Evolutionary conservation across 30 jellyfish, hydroid and myxozoan species (phyloP).

Genomic region (Aurelia sp.): DNA sequence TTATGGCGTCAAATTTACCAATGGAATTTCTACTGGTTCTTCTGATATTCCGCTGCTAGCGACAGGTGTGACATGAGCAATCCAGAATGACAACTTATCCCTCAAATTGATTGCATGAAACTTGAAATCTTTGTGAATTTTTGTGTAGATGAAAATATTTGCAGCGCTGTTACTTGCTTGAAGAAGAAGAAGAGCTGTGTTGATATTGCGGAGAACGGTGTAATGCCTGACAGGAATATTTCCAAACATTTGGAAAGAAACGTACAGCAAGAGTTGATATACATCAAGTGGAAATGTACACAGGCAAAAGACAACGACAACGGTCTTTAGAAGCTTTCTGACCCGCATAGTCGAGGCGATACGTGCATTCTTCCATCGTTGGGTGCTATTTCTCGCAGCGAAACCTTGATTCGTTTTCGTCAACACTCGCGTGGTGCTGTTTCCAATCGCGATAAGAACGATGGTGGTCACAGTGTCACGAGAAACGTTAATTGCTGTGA

Average conservation of each 20-base stretch:
- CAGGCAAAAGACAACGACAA: conserved; percentile 21
- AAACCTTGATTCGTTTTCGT: background rate
- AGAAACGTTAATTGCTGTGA: conserved; percentile 29
- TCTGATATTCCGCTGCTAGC: too few species aligned
- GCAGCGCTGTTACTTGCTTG: conserved; percentile 61
- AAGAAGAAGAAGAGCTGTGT: conserved; percentile 24
- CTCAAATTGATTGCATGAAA: background rate
- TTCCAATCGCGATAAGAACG: conserved; percentile 31
- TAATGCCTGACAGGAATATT: background rate
- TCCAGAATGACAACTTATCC: background rate
- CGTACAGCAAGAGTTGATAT: conserved; percentile 42
- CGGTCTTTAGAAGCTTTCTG: conserved; percentile 3
- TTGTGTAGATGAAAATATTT: conserved; percentile 39
- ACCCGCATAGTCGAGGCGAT: conserved; percentile 20
- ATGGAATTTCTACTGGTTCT: too few species aligned
- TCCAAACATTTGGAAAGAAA: background rate
- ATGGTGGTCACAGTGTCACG: conserved; percentile 49
- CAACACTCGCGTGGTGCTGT: conserved; percentile 19
- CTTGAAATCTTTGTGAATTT: conserved; percentile 43
- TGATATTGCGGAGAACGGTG: conserved; percentile 19
- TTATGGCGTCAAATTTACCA: too few species aligned
- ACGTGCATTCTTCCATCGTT: conserved; percentile 17
- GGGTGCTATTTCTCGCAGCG: conserved; percentile 1
- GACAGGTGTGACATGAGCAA: too few species aligned
- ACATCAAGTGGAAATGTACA: conserved; percentile 48